Percentiles rank a stretch among this genome's conserved stretches.
Evolutionary conservation across 37 sponge, comb jelly and placozoan species (phyloP).

Genomic region (Eunapius fragilis): DNA sequence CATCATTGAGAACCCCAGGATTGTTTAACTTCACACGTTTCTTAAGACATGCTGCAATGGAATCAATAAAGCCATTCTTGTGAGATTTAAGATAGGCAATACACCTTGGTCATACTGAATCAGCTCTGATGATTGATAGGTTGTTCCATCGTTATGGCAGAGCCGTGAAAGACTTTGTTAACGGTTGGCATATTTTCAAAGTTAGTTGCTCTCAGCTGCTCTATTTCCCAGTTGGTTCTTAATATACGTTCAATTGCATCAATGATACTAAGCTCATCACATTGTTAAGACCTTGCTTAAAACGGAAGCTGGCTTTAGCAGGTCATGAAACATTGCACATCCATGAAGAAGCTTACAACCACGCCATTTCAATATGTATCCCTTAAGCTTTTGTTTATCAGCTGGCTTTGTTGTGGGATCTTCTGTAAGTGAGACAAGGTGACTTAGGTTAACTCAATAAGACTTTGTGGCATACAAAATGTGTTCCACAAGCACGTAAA

Average conservation of each 20-base stretch:
- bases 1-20: slow-evolving; percentile 39
- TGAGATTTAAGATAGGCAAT: slow-evolving; percentile 27
- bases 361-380: slow-evolving; percentile 41
- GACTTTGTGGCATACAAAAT: slow-evolving; percentile 68
- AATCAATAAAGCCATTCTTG: not conserved
- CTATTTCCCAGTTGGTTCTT: slow-evolving; percentile 35
- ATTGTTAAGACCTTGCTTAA: slow-evolving; percentile 47
- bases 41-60: slow-evolving; percentile 8
- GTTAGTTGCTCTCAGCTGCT: slow-evolving; percentile 13
- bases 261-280: slow-evolving; percentile 40
- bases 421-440: slow-evolving; percentile 20
- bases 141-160: slow-evolving; percentile 20
- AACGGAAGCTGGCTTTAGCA: slow-evolving; percentile 40
- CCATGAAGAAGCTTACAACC: slow-evolving; percentile 24
- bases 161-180: slow-evolving; percentile 29
- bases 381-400: slow-evolving; percentile 52
- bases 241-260: slow-evolving; percentile 51
- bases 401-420: slow-evolving; percentile 25
- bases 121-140: slow-evolving; percentile 37
- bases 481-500: slow-evolving; percentile 42
- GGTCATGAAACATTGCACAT: slow-evolving; percentile 47
- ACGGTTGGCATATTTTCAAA: slow-evolving; percentile 42
- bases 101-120: slow-evolving; percentile 2
- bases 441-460: slow-evolving; percentile 29
- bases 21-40: slow-evolving; percentile 28